Conservation (phyloP, 2,797 vertebrate genomes). For the Acipenser transmontanus region DNA sequence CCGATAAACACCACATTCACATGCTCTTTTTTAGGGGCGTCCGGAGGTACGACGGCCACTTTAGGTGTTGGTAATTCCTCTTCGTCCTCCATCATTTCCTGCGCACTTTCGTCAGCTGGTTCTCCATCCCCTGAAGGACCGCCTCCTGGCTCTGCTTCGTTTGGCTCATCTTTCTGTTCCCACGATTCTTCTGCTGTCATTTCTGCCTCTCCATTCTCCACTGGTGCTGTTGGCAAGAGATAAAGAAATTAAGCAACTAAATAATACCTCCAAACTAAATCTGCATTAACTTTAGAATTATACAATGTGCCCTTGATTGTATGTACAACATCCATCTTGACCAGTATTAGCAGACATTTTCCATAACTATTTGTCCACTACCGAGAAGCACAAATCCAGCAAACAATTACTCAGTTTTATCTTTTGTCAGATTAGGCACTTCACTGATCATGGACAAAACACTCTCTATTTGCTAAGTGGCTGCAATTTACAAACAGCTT, state of each 20-base stretch:
- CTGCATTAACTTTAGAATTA: too few relatives aligned
- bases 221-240: constrained; percentile 39
- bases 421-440: constrained; percentile 6
- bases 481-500: not conserved
- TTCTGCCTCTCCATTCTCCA: constrained; percentile 89
- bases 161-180: constrained; percentile 89
- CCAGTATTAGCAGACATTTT: too few relatives aligned
- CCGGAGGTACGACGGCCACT: constrained; percentile 67
- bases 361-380: too few relatives aligned
- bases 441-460: constrained; percentile 4
- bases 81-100: constrained; percentile 91
- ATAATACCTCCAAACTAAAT: too few relatives aligned
- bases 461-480: not conserved
- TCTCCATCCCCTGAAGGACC: constrained; percentile 57
- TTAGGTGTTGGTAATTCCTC: constrained; percentile 83
- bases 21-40: constrained; percentile 92
- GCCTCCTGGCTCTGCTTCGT: constrained; percentile 74
- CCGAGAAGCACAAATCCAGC: too few relatives aligned
- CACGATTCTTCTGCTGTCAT: constrained; percentile 85
- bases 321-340: too few relatives aligned
- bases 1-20: constrained; percentile 98
- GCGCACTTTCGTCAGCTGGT: constrained; percentile 55
- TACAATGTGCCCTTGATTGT: too few relatives aligned
- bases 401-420: too few relatives aligned
- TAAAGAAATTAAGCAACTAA: constrained; percentile 22